Evolutionary conservation across 2,888 invertebrate species (phyloP).

Genomic region (Lymantria monacha): DNA sequence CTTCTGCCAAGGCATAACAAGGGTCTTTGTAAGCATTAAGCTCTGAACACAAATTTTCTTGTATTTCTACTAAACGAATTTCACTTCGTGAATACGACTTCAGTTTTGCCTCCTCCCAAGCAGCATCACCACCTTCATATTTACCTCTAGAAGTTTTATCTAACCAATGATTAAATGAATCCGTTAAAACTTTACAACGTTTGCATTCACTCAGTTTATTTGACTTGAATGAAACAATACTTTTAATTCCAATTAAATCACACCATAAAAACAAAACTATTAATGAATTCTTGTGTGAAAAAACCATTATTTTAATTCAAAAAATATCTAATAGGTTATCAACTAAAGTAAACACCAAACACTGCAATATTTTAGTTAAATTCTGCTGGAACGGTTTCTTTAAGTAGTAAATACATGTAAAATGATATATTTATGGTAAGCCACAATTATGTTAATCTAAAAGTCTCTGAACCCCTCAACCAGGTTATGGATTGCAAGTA

Average conservation of each 20-base stretch:
- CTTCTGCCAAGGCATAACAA: conserved; percentile 91
- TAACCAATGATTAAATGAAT: conserved; percentile 90
- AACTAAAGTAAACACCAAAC: too few relatives aligned
- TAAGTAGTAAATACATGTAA: too few relatives aligned
- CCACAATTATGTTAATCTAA: too few relatives aligned
- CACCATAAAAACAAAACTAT: conserved; percentile 32
- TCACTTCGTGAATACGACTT: conserved; percentile 93
- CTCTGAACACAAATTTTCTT: conserved; percentile 91
- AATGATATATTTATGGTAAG: too few relatives aligned
- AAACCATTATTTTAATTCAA: too few relatives aligned
- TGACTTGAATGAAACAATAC: conserved; percentile 20
- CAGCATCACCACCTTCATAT: conserved; percentile 95
- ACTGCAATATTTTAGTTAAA: too few relatives aligned
- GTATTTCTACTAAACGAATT: conserved; percentile 94
- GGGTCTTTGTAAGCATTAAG: conserved; percentile 87
- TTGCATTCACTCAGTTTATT: conserved; percentile 78
- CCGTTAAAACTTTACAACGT: conserved; percentile 87
- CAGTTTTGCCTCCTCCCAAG: conserved; percentile 95
- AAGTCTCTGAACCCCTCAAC: too few relatives aligned
- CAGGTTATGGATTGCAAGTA: too few relatives aligned
- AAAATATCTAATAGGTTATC: too few relatives aligned
- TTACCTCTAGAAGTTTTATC: conserved; percentile 91
- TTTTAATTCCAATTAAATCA: conserved; percentile 35
- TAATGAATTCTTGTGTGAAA: conserved; percentile 8
- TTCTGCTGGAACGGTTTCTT: too few relatives aligned